These are phyloP conservation scores for Malurus melanocephalus DNA, from an alignment of 2,113 vertebrate species.

Conservation along the genomic window DNA sequence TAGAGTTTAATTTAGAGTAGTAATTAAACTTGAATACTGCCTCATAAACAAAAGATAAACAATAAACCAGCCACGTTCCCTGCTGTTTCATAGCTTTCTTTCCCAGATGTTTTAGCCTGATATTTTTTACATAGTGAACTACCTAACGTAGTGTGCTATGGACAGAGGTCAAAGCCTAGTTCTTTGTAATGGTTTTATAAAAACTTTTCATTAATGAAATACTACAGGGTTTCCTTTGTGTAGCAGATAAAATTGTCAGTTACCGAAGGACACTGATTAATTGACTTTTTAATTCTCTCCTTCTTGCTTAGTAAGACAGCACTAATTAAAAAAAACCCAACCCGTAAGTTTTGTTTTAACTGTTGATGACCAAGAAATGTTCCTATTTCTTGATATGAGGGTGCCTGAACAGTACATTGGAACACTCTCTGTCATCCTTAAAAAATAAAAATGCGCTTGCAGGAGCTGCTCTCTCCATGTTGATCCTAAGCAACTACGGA, in stretches of 20 bases:
- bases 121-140: conserved; percentile 90
- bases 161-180: conserved; percentile 73
- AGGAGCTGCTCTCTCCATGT: not conserved
- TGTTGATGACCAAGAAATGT: not conserved
- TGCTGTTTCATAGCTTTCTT: conserved; percentile 96
- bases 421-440: not conserved
- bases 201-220: conserved; percentile 37
- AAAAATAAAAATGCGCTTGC: not conserved
- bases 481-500: conserved; percentile 28
- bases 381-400: not conserved
- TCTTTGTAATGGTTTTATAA: conserved; percentile 22
- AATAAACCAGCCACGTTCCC: conserved; percentile 92
- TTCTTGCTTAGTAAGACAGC: not conserved
- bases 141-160: conserved; percentile 74
- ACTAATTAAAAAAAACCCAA: not conserved
- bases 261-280: conserved; percentile 7
- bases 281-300: conserved; percentile 14
- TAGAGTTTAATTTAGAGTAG: conserved; percentile 99
- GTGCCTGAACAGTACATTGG: not conserved
- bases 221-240: conserved; percentile 17
- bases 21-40: conserved; percentile 99
- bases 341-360: not conserved
- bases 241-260: conserved; percentile 44
- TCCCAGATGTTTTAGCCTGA: conserved; percentile 95
- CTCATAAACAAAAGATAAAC: conserved; percentile 99